Evolutionary conservation across 2,888 invertebrate species (phyloP), one percentile per base, ranked within the genome.

Genomic region (Erannis defoliaria): DNA sequence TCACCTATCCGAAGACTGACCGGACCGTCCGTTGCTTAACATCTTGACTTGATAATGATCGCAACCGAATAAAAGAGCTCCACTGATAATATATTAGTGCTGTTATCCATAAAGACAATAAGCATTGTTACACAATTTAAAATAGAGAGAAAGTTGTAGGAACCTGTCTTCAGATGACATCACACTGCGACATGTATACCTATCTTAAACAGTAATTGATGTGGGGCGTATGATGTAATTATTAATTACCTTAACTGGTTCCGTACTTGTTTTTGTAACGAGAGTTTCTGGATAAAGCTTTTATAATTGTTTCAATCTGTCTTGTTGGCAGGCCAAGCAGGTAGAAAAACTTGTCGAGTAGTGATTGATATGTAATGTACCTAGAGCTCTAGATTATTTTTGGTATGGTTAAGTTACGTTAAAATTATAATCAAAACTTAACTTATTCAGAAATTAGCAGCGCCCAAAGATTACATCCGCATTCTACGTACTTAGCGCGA

Each of bases 101-200:
- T 18, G 38, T 31, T 55, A 53, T 29, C 60, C 57, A 66, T 64
- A 66, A 64, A 66, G 55, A 62, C 64, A 64, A 62, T 62, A 55
- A 63, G 68, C 55, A 68, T 69, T 73, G 66, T 80, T 81, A 72
- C 72, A 76, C 76, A 80, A 81, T 77, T 63, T 71, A 69, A 75
- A 71, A 73, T 72, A 68, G 38, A 72, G 81, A 75, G 81, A 81
- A 81, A 81, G 80, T 73, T 49, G 64, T 63, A 70, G 71, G 65
- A 77, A 77, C 87, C 77, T 73, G 84, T 80, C 68, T 54, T 45
- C 21, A 42, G 42, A 68, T 84, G 88, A 85, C 81, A 80, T 82
- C 84, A 82, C 53, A 40, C 37, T 49, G 14, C 54, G 46, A 18
- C 18, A 38, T 38, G 38, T 42, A 19, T 21, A 42, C 61, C 67